Percentiles rank a stretch among this genome's conserved stretches.
Evolutionary conservation across 2,113 vertebrate genomes (phyloP).

Genomic region (Gobio gobio): DNA sequence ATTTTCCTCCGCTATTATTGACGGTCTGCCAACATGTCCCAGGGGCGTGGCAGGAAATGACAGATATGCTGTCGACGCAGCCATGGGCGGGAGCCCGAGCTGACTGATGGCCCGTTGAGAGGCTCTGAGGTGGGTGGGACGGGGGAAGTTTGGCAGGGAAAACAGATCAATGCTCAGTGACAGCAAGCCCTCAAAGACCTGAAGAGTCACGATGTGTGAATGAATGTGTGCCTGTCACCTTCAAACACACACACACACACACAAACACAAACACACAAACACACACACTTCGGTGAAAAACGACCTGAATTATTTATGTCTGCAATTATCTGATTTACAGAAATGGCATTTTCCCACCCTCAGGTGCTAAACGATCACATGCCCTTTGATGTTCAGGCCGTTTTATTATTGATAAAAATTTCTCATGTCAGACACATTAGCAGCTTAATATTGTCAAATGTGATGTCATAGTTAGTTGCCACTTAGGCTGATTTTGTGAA

Average conservation of each 20-base stretch:
- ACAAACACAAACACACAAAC: background rate
- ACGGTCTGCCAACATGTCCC: conserved; percentile 35
- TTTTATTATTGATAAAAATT: background rate
- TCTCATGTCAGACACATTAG: too few species aligned
- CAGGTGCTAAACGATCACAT: background rate
- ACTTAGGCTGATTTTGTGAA: conserved; percentile 11
- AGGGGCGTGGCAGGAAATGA: conserved; percentile 55
- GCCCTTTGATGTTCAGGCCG: background rate
- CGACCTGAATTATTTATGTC: background rate
- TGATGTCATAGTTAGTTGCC: background rate
- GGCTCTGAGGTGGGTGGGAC: conserved; percentile 43
- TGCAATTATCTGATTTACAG: conserved; percentile 6
- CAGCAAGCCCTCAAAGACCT: conserved; percentile 48
- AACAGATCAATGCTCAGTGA: conserved; percentile 55
- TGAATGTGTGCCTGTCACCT: background rate
- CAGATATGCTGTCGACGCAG: conserved; percentile 54
- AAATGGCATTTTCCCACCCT: background rate
- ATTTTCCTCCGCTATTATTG: background rate
- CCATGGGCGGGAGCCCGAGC: conserved; percentile 21
- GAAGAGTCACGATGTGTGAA: conserved; percentile 39
- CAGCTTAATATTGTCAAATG: background rate
- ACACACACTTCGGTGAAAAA: background rate
- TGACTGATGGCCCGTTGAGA: conserved; percentile 67
- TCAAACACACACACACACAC: background rate
- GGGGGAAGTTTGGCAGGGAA: conserved; percentile 23